phyloP scores from a whole-genome alignment of 2,113 vertebrate species.

The Astatoreochromis straeleni region DNA sequence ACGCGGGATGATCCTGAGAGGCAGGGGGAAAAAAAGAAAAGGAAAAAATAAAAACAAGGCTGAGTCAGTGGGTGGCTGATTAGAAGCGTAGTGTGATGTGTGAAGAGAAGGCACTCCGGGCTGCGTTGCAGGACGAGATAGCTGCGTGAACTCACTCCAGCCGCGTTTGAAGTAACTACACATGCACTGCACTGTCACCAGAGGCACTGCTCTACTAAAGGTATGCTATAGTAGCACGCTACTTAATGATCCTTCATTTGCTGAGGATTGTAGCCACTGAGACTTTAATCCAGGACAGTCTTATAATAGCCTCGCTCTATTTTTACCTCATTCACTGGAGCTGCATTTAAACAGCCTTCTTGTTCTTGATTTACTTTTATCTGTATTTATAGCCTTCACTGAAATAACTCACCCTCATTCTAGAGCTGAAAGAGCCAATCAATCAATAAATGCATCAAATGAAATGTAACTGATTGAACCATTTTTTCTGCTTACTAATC shows the following conservation, averaged over 20 bases:
- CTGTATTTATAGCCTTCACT: background rate
- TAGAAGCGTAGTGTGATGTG: background rate
- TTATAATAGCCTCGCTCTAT: slow-evolving; percentile 21
- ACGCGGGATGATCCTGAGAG: background rate
- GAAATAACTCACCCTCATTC: background rate
- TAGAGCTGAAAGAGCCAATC: background rate
- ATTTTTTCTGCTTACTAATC: background rate
- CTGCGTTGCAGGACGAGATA: slow-evolving; percentile 8
- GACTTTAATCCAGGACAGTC: slow-evolving; percentile 35
- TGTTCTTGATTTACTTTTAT: background rate
- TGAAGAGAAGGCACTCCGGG: background rate
- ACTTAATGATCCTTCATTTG: slow-evolving; percentile 1
- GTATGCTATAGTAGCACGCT: background rate
- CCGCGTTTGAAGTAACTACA: background rate
- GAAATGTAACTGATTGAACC: background rate
- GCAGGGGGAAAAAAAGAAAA: background rate
- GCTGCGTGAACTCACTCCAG: background rate
- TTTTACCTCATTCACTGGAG: background rate
- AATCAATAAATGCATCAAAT: background rate
- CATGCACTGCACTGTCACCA: background rate
- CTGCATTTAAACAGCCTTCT: background rate
- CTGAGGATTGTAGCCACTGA: slow-evolving; percentile 24
- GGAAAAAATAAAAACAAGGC: background rate
- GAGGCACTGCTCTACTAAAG: background rate
- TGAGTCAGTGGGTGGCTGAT: background rate